Evolutionary conservation across 2,888 invertebrate genomes (phyloP).

Genomic region (Coelopa pilipes): DNA sequence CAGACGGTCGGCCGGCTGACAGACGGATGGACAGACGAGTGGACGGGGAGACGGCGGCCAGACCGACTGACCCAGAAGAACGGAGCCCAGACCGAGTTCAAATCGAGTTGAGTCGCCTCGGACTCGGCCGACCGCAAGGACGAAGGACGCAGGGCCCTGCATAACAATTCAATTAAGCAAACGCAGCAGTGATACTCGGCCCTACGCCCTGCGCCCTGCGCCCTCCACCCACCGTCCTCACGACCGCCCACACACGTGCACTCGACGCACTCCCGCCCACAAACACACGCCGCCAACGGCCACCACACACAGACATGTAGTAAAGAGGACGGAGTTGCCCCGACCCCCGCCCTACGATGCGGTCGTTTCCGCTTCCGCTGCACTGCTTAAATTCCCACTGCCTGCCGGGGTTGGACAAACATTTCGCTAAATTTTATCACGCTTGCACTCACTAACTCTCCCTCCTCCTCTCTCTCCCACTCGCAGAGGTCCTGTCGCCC

Average conservation of each 20-base stretch:
- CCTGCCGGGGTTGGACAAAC: conserved; percentile 15
- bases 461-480: not conserved
- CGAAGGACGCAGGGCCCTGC: conserved; percentile 13
- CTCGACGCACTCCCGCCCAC: conserved; percentile 1
- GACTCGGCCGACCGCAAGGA: conserved; percentile 11
- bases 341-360: conserved; percentile 5
- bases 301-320: conserved; percentile 4
- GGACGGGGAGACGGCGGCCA: not conserved
- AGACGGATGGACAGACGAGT: not conserved
- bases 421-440: conserved; percentile 26
- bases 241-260: conserved; percentile 45
- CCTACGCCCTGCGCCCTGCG: not conserved
- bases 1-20: not conserved
- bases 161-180: conserved; percentile 42
- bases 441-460: not conserved
- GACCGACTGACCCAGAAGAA: no score
- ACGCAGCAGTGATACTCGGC: conserved; percentile 34
- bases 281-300: not conserved
- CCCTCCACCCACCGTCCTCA: conserved; percentile 34
- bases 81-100: no score
- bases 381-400: conserved; percentile 18
- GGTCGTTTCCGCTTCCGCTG: conserved; percentile 30
- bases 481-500: conserved; percentile 83
- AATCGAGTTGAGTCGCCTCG: no score
- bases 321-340: conserved; percentile 5